Base-by-base conservation (phyloP, 1,140 invertebrate genomes). In the Eubasilissa regina region DNA sequence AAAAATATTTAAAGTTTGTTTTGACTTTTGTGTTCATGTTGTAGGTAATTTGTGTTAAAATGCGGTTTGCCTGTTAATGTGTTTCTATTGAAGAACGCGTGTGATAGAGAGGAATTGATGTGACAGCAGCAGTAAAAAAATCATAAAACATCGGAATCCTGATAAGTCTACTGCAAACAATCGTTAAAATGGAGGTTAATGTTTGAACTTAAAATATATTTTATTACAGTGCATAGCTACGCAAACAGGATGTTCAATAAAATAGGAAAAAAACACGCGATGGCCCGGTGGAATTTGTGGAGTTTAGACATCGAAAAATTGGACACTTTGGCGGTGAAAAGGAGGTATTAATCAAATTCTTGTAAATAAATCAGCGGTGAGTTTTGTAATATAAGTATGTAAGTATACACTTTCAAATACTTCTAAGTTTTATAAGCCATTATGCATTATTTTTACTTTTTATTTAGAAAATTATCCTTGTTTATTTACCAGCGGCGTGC, bases 121-220 rank as follows among this genome's bases (percentile, higher is more conserved):
- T 68, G 64, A 68, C 64, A 68, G 43, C 17, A 11, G 43, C 44
- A n/a, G 43, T 68, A 68, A 68, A 68, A 68, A 68, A 68, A 47
- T 68, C 64, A 19, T 68, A 68, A 68, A 68, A 68, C 64, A 47
- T 68, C 44, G 64, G 64, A 68, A 68, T 68, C 21, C 44, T 47
- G 60, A 45, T 45, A 68, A 47, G 64, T 68, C 64, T 48, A 47
- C 64, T 15, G 45, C 64, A 68, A 68, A 68, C 64, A 68, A 68
- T 68, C 64, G 64, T 68, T 47, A 68, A 51, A 68, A 68, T 68
- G 44, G 64, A 68, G 64, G 64, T 68, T 68, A 68, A 68, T 47
- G 64, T 48, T 68, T 68, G 64, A 68, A 68, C 64, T 68, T 68
- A 68, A 68, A 68, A 68, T 68, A 47, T 68, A 68, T 68, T 68